Evolutionary conservation across 2,797 vertebrate genomes (phyloP).

Genomic region (Yasuhikotakia modesta): DNA sequence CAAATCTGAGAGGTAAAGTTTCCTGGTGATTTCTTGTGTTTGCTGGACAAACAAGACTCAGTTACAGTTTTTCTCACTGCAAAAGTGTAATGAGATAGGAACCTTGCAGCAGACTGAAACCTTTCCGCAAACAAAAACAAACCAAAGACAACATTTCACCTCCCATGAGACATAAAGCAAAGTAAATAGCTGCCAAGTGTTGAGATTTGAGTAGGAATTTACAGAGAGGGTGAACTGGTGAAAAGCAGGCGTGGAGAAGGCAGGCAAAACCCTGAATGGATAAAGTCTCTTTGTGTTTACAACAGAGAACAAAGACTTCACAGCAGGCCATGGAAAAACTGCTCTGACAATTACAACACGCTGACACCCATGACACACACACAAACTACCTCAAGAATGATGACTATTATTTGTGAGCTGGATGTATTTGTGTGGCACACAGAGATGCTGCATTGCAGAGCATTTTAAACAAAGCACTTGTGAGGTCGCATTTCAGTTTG

Average conservation of each 20-base stretch:
- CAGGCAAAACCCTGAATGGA: slow-evolving; percentile 32
- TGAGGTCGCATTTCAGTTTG: neutral
- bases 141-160: neutral
- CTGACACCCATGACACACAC: neutral
- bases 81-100: slow-evolving; percentile 2
- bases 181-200: slow-evolving; percentile 17
- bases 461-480: neutral
- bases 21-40: slow-evolving; percentile 1
- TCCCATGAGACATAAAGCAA: slow-evolving; percentile 1
- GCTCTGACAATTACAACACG: slow-evolving; percentile 21
- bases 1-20: slow-evolving; percentile 14
- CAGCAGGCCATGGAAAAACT: slow-evolving; percentile 34
- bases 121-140: neutral
- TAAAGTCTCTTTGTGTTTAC: slow-evolving; percentile 55
- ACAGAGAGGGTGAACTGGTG: slow-evolving; percentile 2
- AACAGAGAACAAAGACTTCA: slow-evolving; percentile 48
- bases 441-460: neutral
- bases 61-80: neutral
- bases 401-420: neutral
- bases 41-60: neutral
- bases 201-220: slow-evolving; percentile 27
- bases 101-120: slow-evolving; percentile 22
- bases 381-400: neutral
- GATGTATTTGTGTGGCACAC: neutral
- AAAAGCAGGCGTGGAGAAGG: slow-evolving; percentile 19